A percentile compares a stretch with the other conserved stretches of the same genome.
Conservation (phyloP, 2,888 invertebrate genomes). For the Tiliacea aurago region DNA sequence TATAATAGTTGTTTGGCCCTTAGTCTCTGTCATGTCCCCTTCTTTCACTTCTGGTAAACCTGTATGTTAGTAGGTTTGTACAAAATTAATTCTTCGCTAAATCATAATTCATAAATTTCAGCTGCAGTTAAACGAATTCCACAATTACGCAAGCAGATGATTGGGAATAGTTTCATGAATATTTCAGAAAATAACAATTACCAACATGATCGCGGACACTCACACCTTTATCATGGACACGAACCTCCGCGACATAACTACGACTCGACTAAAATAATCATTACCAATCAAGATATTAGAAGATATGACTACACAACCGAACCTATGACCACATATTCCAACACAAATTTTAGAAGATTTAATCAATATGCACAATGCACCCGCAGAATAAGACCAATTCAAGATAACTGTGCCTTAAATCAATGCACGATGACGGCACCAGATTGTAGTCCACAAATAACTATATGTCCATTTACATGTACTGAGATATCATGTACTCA, state of each 20-base stretch:
- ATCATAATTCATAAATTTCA: slow-evolving; percentile 59
- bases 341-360: slow-evolving; percentile 69
- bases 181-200: slow-evolving; percentile 67
- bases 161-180: slow-evolving; percentile 68
- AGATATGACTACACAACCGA: slow-evolving; percentile 70
- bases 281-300: slow-evolving; percentile 68
- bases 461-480: slow-evolving; percentile 39
- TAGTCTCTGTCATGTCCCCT: background rate
- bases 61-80: background rate
- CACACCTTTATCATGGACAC: slow-evolving; percentile 77
- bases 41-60: background rate
- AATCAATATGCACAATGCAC: slow-evolving; percentile 72
- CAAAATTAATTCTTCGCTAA: background rate
- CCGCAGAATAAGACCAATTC: slow-evolving; percentile 62
- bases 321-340: slow-evolving; percentile 49
- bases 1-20: background rate
- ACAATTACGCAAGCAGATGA: slow-evolving; percentile 60
- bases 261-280: slow-evolving; percentile 56
- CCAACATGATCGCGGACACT: slow-evolving; percentile 76
- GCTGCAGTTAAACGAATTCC: slow-evolving; percentile 71
- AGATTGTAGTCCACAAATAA: slow-evolving; percentile 55
- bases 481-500: slow-evolving; percentile 45
- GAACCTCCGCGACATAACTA: slow-evolving; percentile 57
- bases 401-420: slow-evolving; percentile 48
- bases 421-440: slow-evolving; percentile 71